Conservation (phyloP, 2,888 invertebrate genomes). For the Crematogaster levior region DNA sequence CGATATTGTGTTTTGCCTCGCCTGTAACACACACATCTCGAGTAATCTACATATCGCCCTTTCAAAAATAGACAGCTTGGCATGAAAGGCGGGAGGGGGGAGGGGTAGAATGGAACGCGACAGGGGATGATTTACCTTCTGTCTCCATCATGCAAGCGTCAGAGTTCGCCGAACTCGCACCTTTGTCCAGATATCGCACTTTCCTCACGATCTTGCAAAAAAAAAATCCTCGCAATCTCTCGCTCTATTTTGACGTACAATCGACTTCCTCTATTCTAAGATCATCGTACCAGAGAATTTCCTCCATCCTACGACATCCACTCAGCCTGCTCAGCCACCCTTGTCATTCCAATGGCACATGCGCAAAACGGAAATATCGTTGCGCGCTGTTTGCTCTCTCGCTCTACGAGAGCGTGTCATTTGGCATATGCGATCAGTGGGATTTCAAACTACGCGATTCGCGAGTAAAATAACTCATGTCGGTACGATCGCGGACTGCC, state of each 20-base stretch:
- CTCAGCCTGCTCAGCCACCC: not conserved
- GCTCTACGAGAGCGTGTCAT: no score
- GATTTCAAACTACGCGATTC: not conserved
- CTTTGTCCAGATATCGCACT: not conserved
- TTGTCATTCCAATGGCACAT: not conserved
- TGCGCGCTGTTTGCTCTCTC: not conserved
- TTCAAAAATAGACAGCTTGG: not conserved
- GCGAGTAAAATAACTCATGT: not conserved
- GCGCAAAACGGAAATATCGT: not conserved
- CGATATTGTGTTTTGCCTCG: slow-evolving; percentile 72
- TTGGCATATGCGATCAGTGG: not conserved
- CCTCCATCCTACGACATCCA: not conserved
- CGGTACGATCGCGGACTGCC: not conserved
- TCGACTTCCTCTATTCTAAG: not conserved
- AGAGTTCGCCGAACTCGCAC: not conserved
- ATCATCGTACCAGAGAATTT: not conserved
- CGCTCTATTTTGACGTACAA: not conserved
- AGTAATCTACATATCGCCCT: not conserved
- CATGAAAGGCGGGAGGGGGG: not conserved
- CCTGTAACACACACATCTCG: slow-evolving; percentile 56
- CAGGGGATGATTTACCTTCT: slow-evolving; percentile 28
- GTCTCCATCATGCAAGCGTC: not conserved
- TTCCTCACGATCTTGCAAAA: not conserved
- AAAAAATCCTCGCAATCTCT: not conserved
- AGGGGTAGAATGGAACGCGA: not conserved